Base-by-base conservation (phyloP, 2,113 vertebrate genomes). In the Paralichthys olivaceus region DNA sequence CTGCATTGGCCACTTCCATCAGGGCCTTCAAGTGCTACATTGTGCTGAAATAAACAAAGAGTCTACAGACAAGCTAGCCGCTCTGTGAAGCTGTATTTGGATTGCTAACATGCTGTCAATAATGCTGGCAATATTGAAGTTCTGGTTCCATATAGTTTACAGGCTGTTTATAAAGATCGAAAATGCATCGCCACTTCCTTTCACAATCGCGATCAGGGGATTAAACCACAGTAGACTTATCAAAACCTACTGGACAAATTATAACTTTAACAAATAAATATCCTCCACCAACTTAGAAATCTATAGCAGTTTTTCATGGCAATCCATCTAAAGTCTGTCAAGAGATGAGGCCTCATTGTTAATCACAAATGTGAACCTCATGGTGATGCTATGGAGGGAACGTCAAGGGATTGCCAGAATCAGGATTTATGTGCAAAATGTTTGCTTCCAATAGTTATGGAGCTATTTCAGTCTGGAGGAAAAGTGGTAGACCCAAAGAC, bases 41-140 rank as follows among this genome's bases (percentile, higher is more conserved):
- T 54, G 29, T 40, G 56, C 57, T 63, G 49, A 79, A 76, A 19
- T 54, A 60, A 75, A 75, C 53, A 62, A 49, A 7, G 26, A 28
- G 34, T 45, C 29, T 29, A 53, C 13, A 12, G 19, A 56, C 8
- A 55, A 22, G 34, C 15, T 15, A 64, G 17, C 2, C 0, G 15
- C 43, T 40, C 5, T 23, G 19, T 49, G 63, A 63, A 12, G 56
- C 3, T 77, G 37, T 60, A 17, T 1, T 23, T 59, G 12, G 56
- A 47, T 53, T 37, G 17, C 25, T 15, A 14, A 40, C 28, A 17
- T 49, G 45, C 45, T 15, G 9, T 12, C 40, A 8, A 32, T 32
- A 32, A 32, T 32, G 29, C 29, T 32, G 29, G 29, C 29, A 32
- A 7, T 32, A 32, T 32, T 32, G 8, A 32, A 32, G 29, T 32